phyloP scores from a whole-genome alignment of 2,797 vertebrate species.

The Lepilemur septentrionalis region DNA sequence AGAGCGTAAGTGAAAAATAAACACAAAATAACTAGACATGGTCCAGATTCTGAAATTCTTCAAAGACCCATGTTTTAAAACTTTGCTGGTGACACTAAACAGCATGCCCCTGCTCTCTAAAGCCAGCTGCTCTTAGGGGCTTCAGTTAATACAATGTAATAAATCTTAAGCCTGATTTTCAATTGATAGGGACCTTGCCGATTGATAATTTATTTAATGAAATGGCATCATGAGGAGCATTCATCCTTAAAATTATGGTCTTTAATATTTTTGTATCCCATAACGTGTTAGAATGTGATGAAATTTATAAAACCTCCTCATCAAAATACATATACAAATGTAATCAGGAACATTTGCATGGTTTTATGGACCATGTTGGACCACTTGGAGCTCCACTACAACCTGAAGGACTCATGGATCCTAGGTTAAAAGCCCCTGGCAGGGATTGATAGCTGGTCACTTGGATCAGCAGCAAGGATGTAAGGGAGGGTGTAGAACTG shows the following conservation, averaged over 20 bases:
- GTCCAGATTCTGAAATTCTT: not conserved
- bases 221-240: not conserved
- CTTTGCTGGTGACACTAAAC: not conserved
- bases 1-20: not conserved
- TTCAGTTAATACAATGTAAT: not conserved
- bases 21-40: not conserved
- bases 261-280: not conserved
- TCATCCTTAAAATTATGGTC: not conserved
- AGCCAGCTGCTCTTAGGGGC: not conserved
- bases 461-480: not conserved
- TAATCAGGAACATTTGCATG: not conserved
- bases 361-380: not conserved
- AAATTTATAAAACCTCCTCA: not conserved
- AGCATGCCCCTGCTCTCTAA: not conserved
- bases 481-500: not conserved
- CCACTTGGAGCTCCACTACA: not conserved
- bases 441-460: not conserved
- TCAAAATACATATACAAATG: not conserved
- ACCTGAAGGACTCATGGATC: not conserved
- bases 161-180: not conserved
- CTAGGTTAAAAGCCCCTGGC: not conserved
- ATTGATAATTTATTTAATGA: not conserved
- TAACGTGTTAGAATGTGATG: not conserved
- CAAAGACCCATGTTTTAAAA: not conserved
- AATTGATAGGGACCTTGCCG: not conserved